Evolutionary conservation across 1,140 invertebrate genomes (phyloP).

Genomic region (Bombus superbus): DNA sequence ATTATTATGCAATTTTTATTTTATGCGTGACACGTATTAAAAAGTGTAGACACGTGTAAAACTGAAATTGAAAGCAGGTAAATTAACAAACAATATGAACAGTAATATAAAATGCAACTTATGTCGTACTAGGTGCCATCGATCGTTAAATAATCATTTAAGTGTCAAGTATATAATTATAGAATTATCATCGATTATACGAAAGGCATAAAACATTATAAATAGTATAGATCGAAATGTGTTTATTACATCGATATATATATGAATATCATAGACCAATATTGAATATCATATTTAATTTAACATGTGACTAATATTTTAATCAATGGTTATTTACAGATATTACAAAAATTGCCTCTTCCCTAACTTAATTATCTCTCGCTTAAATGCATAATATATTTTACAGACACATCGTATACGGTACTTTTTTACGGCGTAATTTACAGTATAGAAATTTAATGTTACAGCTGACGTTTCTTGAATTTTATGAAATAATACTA

Average conservation of each 20-base stretch:
- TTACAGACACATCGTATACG: constrained; percentile 20
- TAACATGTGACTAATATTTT: background rate
- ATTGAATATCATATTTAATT: background rate
- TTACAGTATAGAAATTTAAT: constrained; percentile 24
- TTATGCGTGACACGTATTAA: background rate
- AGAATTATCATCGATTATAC: background rate
- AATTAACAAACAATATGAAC: background rate
- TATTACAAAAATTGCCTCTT: constrained; percentile 9
- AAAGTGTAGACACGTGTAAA: background rate
- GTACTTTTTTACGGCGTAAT: background rate
- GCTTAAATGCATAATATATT: background rate
- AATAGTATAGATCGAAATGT: background rate
- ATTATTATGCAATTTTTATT: background rate
- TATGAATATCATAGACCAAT: background rate
- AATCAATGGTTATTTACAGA: constrained; percentile 13
- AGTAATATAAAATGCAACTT: background rate
- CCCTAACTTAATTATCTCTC: background rate
- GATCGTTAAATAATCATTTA: too few relatives aligned
- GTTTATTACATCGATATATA: constrained; percentile 9
- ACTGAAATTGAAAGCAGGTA: background rate
- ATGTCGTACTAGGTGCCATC: background rate
- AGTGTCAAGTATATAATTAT: background rate
- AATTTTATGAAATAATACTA: constrained; percentile 83
- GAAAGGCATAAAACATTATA: background rate
- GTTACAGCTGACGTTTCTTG: constrained; percentile 82